Base-by-base conservation (phyloP, 2,888 invertebrate genomes). In the Incurvaria masculella region DNA sequence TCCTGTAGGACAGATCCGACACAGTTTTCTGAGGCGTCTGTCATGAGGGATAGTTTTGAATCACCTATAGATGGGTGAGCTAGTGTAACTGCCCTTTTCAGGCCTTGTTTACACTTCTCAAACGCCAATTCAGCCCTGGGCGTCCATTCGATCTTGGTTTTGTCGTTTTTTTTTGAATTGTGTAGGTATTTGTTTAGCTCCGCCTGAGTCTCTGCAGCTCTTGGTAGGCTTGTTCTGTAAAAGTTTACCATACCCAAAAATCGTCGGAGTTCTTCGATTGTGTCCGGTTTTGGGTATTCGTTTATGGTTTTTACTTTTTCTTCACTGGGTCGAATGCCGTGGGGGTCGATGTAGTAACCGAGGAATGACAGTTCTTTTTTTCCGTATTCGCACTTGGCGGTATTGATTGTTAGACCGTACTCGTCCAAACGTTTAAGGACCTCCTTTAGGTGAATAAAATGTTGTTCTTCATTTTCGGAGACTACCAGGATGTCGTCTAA, bases 1-100 rank as follows among this genome's bases (percentile, higher is more conserved):
- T 69, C 69, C 46, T 71, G 64, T 10, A 72, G 45, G 0, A 59
- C 62, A 2, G 65, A 66, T 1, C 69, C 69, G 4, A 68, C 58
- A 2, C 67, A 61, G 1, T 33, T 49, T 39, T 67, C 63, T 0
- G 68, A 70, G 2, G 69, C 69, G 48, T 70, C 68, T 0, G 60
- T 60, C 1, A 57, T 50, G 0, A 69, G 17, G 0, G 49, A 18
- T 4, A 52, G 39, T 42, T 33, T 27, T 6, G 42, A 39, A 10
- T 45, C 61, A 16, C 54, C 21, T 1, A 42, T 11, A 2, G 33
- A 18, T 16, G 54, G 52, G 21, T 52, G 45, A 2, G 40, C 21
- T 2, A 52, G 26, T 3, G 33, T 21, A 19, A 42, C 43, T 8
- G 53, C 51, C 2, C 47, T 46, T 21, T 43, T 27, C n/a, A 57